A percentile compares a stretch with the other conserved stretches of the same genome.
phyloP scores from a whole-genome alignment of 2,888 invertebrate genomes.

The Gordius sp. region DNA sequence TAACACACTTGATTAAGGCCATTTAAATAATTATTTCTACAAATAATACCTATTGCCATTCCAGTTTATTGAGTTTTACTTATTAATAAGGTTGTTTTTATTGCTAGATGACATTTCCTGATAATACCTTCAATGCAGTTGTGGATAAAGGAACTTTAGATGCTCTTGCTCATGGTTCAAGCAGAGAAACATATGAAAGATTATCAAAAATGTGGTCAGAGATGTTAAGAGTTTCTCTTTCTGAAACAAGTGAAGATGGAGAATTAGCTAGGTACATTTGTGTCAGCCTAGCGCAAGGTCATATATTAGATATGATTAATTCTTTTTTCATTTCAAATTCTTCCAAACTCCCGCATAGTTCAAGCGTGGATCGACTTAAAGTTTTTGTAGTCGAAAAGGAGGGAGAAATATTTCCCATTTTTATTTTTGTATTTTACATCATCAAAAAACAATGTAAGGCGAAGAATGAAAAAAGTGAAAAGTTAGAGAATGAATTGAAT shows the following conservation, averaged over 20 bases:
- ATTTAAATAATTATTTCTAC: too few relatives aligned
- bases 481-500: too few relatives aligned
- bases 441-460: too few relatives aligned
- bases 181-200: not conserved
- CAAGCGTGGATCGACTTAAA: not conserved
- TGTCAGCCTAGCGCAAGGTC: not conserved
- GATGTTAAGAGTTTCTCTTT: not conserved
- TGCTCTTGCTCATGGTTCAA: not conserved
- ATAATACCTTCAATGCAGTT: not conserved
- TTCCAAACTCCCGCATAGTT: not conserved
- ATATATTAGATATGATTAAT: constrained; percentile 13
- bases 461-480: too few relatives aligned
- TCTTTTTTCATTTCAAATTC: not conserved
- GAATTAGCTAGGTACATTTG: not conserved
- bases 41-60: too few relatives aligned
- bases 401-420: constrained; percentile 9
- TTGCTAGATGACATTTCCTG: constrained; percentile 8
- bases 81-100: constrained; percentile 22
- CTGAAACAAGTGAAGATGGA: not conserved
- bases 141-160: constrained; percentile 7
- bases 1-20: too few relatives aligned
- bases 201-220: constrained; percentile 3
- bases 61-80: too few relatives aligned
- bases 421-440: constrained; percentile 1
- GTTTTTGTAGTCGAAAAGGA: not conserved